These are phyloP conservation scores for Drosophila parabipectinata DNA, from an alignment of 1,140 invertebrate genomes.

Conservation along the genomic window DNA sequence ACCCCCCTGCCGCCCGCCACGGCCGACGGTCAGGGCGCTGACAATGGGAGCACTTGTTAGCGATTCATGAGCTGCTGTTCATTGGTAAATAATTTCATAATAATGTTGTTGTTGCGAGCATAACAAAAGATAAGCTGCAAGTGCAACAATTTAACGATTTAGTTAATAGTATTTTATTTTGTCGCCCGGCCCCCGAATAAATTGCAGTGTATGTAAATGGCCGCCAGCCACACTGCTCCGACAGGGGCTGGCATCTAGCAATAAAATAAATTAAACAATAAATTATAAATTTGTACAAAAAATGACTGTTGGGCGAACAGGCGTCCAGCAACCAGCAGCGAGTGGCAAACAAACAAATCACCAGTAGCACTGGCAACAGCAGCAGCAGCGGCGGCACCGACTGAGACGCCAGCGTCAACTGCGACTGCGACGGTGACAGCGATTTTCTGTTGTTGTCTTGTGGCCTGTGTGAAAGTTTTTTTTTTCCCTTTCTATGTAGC, in stretches of 20 bases:
- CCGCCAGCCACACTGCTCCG: constrained; percentile 8
- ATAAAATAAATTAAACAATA: constrained; percentile 83
- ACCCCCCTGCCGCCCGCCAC: neutral
- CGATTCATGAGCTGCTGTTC: constrained; percentile 78
- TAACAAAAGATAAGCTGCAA: constrained; percentile 71
- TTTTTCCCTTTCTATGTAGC: constrained; percentile 29
- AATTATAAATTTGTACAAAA: constrained; percentile 83
- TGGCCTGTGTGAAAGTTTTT: constrained; percentile 61
- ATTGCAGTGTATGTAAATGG: constrained; percentile 5
- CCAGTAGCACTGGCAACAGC: neutral
- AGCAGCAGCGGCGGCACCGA: constrained; percentile 6
- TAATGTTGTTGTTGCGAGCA: constrained; percentile 78
- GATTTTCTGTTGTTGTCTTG: constrained; percentile 45
- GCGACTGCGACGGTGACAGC: constrained; percentile 5
- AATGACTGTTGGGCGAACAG: constrained; percentile 75
- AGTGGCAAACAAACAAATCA: constrained; percentile 8
- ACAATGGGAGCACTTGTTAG: constrained; percentile 68
- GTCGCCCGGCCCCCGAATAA: neutral
- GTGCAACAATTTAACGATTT: constrained; percentile 76
- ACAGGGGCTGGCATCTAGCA: constrained; percentile 66
- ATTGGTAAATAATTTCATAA: constrained; percentile 82
- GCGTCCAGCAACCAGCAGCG: constrained; percentile 56
- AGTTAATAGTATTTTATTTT: constrained; percentile 72
- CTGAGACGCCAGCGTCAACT: constrained; percentile 18
- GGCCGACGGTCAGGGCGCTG: neutral